A percentile compares a stretch with the other conserved stretches of the same genome.
Conservation (phyloP, 2,888 invertebrate species). For the Cerceris rybyensis region DNA sequence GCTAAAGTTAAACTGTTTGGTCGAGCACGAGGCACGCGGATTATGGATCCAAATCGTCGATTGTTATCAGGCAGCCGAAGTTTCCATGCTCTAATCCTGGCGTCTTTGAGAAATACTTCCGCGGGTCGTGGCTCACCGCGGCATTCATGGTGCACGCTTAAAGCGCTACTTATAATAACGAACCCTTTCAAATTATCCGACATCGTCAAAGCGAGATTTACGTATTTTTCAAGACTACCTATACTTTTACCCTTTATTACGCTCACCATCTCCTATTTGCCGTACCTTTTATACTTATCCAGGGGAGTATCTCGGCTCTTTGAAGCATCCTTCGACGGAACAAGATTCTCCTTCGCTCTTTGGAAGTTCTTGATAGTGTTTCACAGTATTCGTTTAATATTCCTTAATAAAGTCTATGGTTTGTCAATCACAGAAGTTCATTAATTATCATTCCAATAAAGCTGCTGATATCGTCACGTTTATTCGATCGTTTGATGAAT, state of each 20-base stretch:
- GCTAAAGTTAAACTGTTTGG: slow-evolving; percentile 63
- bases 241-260: slow-evolving; percentile 16
- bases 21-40: slow-evolving; percentile 55
- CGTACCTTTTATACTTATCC: not conserved
- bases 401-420: too few species aligned
- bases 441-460: too few species aligned
- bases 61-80: slow-evolving; percentile 54
- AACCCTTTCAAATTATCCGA: slow-evolving; percentile 24
- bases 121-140: not conserved
- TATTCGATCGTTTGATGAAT: too few species aligned
- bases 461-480: too few species aligned
- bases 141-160: slow-evolving; percentile 1
- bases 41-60: slow-evolving; percentile 64
- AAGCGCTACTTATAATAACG: slow-evolving; percentile 23
- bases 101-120: slow-evolving; percentile 32
- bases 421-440: too few species aligned
- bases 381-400: not conserved
- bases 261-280: not conserved
- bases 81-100: slow-evolving; percentile 37
- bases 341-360: too few species aligned
- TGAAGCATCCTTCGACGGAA: not conserved
- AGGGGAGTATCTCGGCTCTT: not conserved
- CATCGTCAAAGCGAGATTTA: not conserved
- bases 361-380: not conserved
- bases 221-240: slow-evolving; percentile 2